Evolutionary conservation across 2,797 vertebrate species (phyloP), one percentile per base, ranked within the genome.

Genomic region (Protonibea diacanthus): DNA sequence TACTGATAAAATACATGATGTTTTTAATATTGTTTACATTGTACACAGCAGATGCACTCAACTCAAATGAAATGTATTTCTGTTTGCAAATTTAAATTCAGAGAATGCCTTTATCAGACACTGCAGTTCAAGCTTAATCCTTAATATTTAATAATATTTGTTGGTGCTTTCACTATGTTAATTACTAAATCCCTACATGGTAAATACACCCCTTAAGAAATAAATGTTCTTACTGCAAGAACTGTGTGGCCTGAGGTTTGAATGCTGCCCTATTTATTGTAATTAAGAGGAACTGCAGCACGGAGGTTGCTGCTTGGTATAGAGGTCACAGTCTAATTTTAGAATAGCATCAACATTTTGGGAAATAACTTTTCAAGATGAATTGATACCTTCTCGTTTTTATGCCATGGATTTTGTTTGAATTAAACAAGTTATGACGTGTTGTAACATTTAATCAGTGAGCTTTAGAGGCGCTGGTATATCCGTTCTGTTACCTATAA

Each of bases 61-160:
- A 52, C 45, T 76, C 44, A 9, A 75, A 65, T 69, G 15, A 71
- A 85, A 76, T 52, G 10, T 42, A 62, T 84, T 72, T 80, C 27
- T 61, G 40, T 70, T 88, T 74, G 42, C 59, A 66, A 17, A 66
- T 86, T 83, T 83, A 73, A 81, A 87, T 89, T 90, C 78, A 18
- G 55, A 51, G 68, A 71, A 80, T 67, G 17, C 49, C 53, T 81
- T 82, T 52, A 78, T 85, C 76, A 61, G 80, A 59, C 55, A 62
- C 66, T 63, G 71, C 76, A 79, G 56, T 23, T n/a, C 45, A 82
- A 33, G 69, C 66, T 68, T 67, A 89, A 88, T 90, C 88, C 81
- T 66, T 66, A 9, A 38, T 38, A 38, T 38, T 38, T 38, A 38
- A 9, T 38, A 2, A 38, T 73, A 58, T 80, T 84, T 85, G 42